phyloP scores from a whole-genome alignment of 2,113 vertebrate species.

The Poecile atricapillus region DNA sequence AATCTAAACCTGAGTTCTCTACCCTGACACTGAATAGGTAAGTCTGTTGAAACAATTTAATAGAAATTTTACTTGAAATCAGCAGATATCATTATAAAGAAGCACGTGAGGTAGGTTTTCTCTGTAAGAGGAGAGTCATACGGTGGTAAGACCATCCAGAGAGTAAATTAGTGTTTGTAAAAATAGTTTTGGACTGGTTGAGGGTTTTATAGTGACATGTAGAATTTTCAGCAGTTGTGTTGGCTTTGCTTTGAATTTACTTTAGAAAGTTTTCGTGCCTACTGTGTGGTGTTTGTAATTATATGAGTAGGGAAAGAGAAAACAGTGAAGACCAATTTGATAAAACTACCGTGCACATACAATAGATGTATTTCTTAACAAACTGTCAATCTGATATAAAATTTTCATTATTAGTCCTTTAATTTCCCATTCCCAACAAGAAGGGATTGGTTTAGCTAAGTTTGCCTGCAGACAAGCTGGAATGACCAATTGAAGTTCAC shows the following conservation, averaged over 20 bases:
- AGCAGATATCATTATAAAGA: not conserved
- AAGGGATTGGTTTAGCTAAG: not conserved
- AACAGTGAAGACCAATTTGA: not conserved
- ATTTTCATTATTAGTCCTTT: not conserved
- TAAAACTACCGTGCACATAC: not conserved
- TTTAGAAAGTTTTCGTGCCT: not conserved
- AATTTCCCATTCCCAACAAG: not conserved
- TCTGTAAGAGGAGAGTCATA: not conserved
- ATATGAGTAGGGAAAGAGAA: not conserved
- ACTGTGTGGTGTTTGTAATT: not conserved
- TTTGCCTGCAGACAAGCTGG: not conserved
- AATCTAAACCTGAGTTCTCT: not conserved
- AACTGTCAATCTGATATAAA: not conserved
- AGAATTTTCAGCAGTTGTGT: not conserved
- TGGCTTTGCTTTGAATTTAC: constrained; percentile 10
- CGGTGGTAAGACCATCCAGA: not conserved
- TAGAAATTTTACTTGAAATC: not conserved
- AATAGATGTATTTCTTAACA: not conserved
- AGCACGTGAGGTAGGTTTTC: not conserved
- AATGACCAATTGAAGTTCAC: not conserved
- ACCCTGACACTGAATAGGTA: not conserved
- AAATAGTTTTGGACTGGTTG: not conserved
- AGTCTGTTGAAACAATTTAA: not conserved
- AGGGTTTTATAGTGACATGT: not conserved
- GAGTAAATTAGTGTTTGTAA: not conserved